Percentiles rank a stretch among this genome's conserved stretches.
These are phyloP conservation scores for Ataeniobius toweri DNA, from an alignment of 2,797 vertebrate species.

Conservation along the genomic window DNA sequence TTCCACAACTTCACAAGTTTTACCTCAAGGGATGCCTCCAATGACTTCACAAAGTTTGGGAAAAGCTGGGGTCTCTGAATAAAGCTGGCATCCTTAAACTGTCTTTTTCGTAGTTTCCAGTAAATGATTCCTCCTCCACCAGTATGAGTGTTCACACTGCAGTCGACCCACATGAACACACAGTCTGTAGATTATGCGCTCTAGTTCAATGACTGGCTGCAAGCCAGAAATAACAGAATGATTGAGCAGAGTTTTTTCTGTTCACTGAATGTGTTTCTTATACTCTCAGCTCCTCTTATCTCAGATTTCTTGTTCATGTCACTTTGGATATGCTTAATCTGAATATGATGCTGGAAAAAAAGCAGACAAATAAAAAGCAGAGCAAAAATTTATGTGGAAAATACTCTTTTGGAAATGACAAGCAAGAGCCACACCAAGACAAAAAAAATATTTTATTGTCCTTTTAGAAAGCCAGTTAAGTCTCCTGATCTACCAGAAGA, in stretches of 20 bases:
- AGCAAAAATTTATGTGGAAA: slow-evolving; percentile 24
- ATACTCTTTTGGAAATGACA: not conserved
- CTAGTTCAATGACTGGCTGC: slow-evolving; percentile 17
- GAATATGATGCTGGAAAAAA: not conserved
- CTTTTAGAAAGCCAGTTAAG: slow-evolving; percentile 8
- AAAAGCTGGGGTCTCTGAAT: slow-evolving; percentile 33
- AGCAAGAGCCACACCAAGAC: slow-evolving; percentile 10
- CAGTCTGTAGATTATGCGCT: slow-evolving; percentile 48
- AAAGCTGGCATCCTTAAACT: slow-evolving; percentile 23
- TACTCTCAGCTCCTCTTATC: not conserved
- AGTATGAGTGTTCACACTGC: slow-evolving; percentile 50
- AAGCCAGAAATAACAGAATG: slow-evolving; percentile 44
- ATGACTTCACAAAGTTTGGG: slow-evolving; percentile 9
- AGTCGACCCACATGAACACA: slow-evolving; percentile 27
- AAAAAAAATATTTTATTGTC: slow-evolving; percentile 21
- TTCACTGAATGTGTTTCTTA: slow-evolving; percentile 2
- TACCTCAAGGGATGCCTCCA: not conserved
- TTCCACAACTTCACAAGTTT: not conserved
- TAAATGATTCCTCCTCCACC: slow-evolving; percentile 43
- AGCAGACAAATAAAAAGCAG: not conserved
- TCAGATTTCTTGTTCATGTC: not conserved
- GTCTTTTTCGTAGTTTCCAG: slow-evolving; percentile 48
- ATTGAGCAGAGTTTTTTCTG: slow-evolving; percentile 9
- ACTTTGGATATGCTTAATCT: not conserved
- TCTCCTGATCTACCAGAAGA: not conserved